phyloP scores from a whole-genome alignment of 2,113 vertebrate species.

The Albula goreensis region DNA sequence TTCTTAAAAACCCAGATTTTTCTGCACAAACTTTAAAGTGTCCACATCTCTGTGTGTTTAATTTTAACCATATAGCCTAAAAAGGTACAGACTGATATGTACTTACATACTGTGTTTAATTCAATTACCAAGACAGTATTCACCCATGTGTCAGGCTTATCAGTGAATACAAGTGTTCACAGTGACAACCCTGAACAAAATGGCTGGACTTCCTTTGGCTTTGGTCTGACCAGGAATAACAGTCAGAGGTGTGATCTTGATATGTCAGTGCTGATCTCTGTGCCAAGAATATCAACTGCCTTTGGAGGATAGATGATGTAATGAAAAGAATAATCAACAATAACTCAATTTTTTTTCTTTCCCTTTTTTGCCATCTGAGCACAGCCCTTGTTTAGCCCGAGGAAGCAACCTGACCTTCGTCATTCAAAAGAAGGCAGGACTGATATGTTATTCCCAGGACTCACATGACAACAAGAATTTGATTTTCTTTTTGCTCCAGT shows the following conservation, averaged over 20 bases:
- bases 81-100: background rate
- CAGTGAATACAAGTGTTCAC: background rate
- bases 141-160: conserved; percentile 1
- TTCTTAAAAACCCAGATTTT: background rate
- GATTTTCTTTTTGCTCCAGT: too few species aligned
- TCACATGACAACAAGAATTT: too few species aligned
- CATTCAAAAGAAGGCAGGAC: too few species aligned
- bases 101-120: conserved; percentile 10
- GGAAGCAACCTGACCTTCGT: too few species aligned
- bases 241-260: background rate
- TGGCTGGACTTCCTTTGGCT: background rate
- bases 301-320: background rate
- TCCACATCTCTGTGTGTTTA: background rate
- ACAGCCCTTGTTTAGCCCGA: too few species aligned
- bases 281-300: background rate
- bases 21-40: background rate
- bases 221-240: background rate
- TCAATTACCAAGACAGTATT: background rate
- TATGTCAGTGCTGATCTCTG: background rate
- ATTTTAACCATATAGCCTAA: background rate
- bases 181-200: background rate
- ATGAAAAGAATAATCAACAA: background rate
- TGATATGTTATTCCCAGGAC: too few species aligned
- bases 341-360: background rate
- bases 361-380: too few species aligned